Percentiles rank a stretch among this genome's conserved stretches.
phyloP scores from a whole-genome alignment of 2,888 invertebrate species.

The Poecilus cupreus region DNA sequence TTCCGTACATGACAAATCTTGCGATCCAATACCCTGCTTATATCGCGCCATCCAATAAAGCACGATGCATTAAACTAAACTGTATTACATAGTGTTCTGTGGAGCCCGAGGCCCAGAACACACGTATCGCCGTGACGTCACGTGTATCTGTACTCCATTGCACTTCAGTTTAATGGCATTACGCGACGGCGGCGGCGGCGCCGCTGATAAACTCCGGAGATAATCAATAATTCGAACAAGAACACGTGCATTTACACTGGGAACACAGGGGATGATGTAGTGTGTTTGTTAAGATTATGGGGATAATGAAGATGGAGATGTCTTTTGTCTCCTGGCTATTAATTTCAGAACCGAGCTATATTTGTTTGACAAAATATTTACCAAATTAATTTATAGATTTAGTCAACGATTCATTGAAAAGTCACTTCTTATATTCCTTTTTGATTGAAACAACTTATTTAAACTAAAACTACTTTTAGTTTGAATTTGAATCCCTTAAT shows the following conservation, averaged over 20 bases:
- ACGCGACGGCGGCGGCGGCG: neutral
- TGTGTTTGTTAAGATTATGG: slow-evolving; percentile 20
- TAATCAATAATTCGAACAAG: slow-evolving; percentile 38
- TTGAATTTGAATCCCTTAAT: no score
- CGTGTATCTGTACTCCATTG: neutral
- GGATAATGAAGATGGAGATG: slow-evolving; percentile 24
- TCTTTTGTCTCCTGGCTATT: neutral
- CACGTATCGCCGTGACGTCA: neutral
- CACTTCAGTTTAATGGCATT: slow-evolving; percentile 28
- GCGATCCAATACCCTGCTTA: neutral
- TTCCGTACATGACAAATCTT: neutral
- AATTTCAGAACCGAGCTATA: neutral
- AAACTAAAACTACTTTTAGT: no score
- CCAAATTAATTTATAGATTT: no score
- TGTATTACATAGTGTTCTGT: neutral
- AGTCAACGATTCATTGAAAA: no score
- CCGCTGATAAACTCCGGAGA: slow-evolving; percentile 17
- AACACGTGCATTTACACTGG: slow-evolving; percentile 30
- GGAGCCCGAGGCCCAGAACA: neutral
- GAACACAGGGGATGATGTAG: slow-evolving; percentile 4
- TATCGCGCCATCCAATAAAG: neutral
- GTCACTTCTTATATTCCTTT: no score
- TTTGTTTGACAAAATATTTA: no score
- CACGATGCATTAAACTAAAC: neutral
- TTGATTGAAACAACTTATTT: no score